A percentile compares a stretch with the other conserved stretches of the same genome.
phyloP scores from a whole-genome alignment of 1,140 invertebrate species.

The Cyrtorhinus lividipennis region DNA sequence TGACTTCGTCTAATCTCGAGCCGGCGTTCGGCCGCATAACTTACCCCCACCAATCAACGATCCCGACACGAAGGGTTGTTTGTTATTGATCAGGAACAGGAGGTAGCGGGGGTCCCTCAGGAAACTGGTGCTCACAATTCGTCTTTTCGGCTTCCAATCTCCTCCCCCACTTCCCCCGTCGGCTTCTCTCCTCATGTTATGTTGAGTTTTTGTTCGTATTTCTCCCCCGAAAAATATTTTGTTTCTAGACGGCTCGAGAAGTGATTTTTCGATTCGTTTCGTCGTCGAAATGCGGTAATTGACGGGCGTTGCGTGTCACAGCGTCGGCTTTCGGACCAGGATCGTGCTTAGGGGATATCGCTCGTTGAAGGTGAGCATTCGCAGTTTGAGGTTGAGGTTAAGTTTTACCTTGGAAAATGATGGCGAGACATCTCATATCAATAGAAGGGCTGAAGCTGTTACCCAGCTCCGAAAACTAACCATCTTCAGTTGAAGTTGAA shows the following conservation, averaged over 20 bases:
- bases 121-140: not conserved
- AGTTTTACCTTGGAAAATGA: too few species aligned
- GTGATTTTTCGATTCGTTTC: not conserved
- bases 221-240: not conserved
- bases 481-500: too few species aligned
- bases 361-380: too few species aligned
- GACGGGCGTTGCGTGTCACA: too few species aligned
- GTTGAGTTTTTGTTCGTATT: not conserved
- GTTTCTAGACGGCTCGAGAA: not conserved
- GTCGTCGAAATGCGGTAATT: not conserved
- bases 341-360: too few species aligned
- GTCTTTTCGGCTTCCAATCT: not conserved
- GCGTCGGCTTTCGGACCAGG: not conserved
- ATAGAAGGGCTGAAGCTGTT: too few species aligned
- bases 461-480: too few species aligned
- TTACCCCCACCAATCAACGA: not conserved
- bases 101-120: slow-evolving; percentile 3
- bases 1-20: not conserved
- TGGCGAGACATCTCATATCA: too few species aligned
- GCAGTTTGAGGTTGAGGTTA: too few species aligned
- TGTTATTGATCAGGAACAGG: slow-evolving; percentile 3
- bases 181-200: not conserved
- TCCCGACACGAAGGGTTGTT: not conserved
- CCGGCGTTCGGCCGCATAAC: not conserved
- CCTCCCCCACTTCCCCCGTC: not conserved